A percentile compares a stretch with the other conserved stretches of the same genome.
phyloP scores from a whole-genome alignment of 2,888 invertebrate species.

The Sicus ferrugineus region DNA sequence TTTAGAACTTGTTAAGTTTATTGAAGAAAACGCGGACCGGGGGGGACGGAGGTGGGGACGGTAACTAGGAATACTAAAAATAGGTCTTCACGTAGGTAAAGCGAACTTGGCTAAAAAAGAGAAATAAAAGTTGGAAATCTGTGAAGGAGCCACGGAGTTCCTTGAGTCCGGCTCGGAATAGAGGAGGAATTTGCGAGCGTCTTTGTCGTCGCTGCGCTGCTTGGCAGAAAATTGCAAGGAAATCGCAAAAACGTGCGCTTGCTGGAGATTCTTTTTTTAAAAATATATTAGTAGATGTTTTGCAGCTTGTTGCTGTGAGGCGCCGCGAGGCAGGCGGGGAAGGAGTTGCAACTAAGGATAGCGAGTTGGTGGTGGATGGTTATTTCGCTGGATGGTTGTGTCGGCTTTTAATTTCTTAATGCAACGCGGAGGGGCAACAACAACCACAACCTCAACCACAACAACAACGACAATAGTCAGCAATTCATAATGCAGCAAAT shows the following conservation, averaged over 20 bases:
- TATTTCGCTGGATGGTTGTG: not conserved
- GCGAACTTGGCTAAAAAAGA: not conserved
- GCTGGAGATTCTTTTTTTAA: not conserved
- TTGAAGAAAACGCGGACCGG: slow-evolving; percentile 23
- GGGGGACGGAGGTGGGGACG: not conserved
- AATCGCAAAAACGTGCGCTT: slow-evolving; percentile 58
- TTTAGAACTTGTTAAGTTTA: slow-evolving; percentile 29
- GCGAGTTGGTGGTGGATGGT: not conserved
- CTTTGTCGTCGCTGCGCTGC: not conserved
- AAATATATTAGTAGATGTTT: no score
- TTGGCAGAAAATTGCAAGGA: slow-evolving; percentile 55
- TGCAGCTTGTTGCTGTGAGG: no score
- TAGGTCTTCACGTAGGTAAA: not conserved
- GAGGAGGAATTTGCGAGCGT: not conserved
- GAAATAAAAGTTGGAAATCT: not conserved
- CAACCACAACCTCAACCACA: not conserved
- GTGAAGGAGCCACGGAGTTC: not conserved
- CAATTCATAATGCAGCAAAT: slow-evolving; percentile 47
- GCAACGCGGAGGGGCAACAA: not conserved
- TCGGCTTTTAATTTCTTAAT: slow-evolving; percentile 46
- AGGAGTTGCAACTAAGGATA: no score
- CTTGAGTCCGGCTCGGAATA: not conserved
- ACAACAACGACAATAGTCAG: slow-evolving; percentile 23
- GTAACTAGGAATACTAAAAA: not conserved
- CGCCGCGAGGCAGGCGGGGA: no score